Evolutionary conservation across 2,797 vertebrate genomes (phyloP), one percentile per base, ranked within the genome.

Genomic region (Galago senegalensis): DNA sequence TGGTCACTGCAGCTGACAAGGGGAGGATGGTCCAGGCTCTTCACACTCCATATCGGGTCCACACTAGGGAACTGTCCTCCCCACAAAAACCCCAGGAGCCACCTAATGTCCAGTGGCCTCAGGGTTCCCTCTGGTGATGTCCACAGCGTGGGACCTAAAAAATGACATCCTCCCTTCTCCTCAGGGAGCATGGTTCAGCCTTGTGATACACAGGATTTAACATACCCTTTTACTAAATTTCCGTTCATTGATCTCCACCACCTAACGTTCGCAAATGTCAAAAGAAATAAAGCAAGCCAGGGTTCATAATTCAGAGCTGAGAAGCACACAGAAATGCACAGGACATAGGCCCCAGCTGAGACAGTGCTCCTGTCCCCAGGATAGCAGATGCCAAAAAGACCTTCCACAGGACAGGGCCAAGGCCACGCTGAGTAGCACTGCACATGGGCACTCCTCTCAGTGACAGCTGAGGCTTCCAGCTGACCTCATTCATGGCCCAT

Each of bases 21-120:
- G 60, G 34, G 14, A 72, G 17, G 82, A 27, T 1, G 27, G 63
- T 56, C 60, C 6, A 0, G 82, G 46, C 58, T 79, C 13, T 0
- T 31, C 49, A 40, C 0, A 0, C 17, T 37, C 46, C 34, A 6
- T 0, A 1, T 53, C 14, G 14, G 49, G 49, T 16, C 49, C 49
- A 53, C 49, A 17, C 18, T 29, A 65, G 43, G 46, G 9, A 58
- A 40, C 25, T 56, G 46, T 61, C 17, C 56, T 27, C 7, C 75
- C 40, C 2, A 84, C 11, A 34, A 25, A 27, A 77, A 80, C 80
- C 46, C 75, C 17, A 75, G 63, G 27, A 63, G 49, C 63, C 10
- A 46, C 67, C 37, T 14, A 23, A 7, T 21, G 13, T 46, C n/a
- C 31, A 75, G 46, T 5, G 29, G 20, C 18, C 67, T 49, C 46